phyloP scores from a whole-genome alignment of 2,797 vertebrate species.

The Echeneis naucrates region DNA sequence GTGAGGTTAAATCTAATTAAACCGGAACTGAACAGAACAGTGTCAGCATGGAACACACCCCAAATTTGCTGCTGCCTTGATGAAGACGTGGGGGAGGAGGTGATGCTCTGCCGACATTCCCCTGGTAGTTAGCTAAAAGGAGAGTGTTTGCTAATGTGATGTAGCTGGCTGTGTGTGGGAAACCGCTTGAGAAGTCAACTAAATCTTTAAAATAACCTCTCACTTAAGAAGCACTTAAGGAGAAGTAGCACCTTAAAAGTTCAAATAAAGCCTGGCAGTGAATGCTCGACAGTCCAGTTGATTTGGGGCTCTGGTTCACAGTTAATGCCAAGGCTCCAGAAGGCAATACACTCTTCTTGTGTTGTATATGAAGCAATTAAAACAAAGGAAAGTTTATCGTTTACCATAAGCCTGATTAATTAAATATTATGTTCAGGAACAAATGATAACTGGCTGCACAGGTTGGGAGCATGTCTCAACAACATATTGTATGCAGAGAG shows the following conservation, averaged over 20 bases:
- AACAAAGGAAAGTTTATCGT: not conserved
- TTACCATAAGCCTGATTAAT: too few relatives aligned
- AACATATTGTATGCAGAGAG: too few relatives aligned
- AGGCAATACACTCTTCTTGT: not conserved
- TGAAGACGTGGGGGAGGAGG: slow-evolving; percentile 25
- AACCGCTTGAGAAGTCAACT: slow-evolving; percentile 16
- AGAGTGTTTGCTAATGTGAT: slow-evolving; percentile 20
- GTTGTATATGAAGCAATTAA: not conserved
- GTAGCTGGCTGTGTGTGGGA: slow-evolving; percentile 10
- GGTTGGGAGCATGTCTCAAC: too few relatives aligned
- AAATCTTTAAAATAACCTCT: slow-evolving; percentile 35
- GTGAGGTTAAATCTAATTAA: slow-evolving; percentile 25
- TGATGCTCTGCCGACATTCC: slow-evolving; percentile 7
- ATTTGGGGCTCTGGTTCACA: slow-evolving; percentile 22
- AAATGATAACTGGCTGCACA: too few relatives aligned
- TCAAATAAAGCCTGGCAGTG: not conserved
- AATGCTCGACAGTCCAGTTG: slow-evolving; percentile 22
- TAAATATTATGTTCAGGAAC: too few relatives aligned
- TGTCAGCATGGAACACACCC: slow-evolving; percentile 9
- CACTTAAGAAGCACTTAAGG: slow-evolving; percentile 4
- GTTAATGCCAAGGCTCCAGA: slow-evolving; percentile 10
- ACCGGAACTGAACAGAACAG: slow-evolving; percentile 7
- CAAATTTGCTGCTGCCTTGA: slow-evolving; percentile 7
- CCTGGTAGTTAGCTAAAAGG: slow-evolving; percentile 15
- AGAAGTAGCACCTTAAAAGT: not conserved